These are phyloP conservation scores for Prosopocoilus inquinatus DNA, from an alignment of 2,888 invertebrate species.

Conservation along the genomic window DNA sequence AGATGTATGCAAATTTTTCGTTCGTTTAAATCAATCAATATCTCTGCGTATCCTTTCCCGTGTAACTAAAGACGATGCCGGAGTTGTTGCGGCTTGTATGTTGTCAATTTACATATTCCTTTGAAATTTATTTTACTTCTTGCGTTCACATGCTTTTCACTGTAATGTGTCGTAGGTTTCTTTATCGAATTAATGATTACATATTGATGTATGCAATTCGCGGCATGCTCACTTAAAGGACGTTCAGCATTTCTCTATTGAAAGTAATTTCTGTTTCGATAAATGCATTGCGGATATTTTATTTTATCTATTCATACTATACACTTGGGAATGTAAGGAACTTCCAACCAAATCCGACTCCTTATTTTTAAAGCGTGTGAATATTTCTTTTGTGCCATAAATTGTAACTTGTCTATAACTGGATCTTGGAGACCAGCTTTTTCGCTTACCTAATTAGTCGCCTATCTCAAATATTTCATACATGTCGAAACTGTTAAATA, in stretches of 20 bases:
- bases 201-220: constrained; percentile 14
- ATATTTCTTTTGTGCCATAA: too few relatives aligned
- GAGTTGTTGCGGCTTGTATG: constrained; percentile 9
- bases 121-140: constrained; percentile 19
- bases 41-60: constrained; percentile 28
- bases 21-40: constrained; percentile 28
- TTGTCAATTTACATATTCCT: constrained; percentile 20
- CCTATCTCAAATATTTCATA: too few relatives aligned
- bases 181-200: constrained; percentile 12
- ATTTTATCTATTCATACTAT: not conserved
- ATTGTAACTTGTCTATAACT: too few relatives aligned
- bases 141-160: constrained; percentile 2
- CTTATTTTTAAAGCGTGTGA: too few relatives aligned
- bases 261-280: constrained; percentile 2
- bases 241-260: not conserved
- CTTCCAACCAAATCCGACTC: too few relatives aligned
- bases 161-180: constrained; percentile 5
- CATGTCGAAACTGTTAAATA: too few relatives aligned
- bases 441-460: too few relatives aligned
- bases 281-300: not conserved
- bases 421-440: too few relatives aligned
- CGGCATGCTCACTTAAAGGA: constrained; percentile 9
- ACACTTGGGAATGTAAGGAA: too few relatives aligned
- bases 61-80: constrained; percentile 27
- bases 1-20: constrained; percentile 26